Evolutionary conservation across 1,140 invertebrate species (phyloP).

Genomic region (Leguminivora glycinivorella): DNA sequence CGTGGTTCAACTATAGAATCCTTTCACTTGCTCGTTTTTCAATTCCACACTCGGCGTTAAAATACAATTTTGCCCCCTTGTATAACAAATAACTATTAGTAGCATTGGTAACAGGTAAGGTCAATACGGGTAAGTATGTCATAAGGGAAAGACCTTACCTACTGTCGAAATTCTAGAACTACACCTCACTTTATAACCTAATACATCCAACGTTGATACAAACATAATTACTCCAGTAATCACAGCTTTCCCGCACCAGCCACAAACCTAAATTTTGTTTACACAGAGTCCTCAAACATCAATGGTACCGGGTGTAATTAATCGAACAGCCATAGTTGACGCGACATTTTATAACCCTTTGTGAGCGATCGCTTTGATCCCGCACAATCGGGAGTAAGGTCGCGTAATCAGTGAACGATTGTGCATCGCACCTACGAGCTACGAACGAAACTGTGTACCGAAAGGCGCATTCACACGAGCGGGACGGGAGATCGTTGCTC

Average conservation of each 20-base stretch:
- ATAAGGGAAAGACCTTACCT: too few relatives aligned
- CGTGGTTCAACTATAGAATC: too few relatives aligned
- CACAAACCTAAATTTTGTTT: constrained; percentile 16
- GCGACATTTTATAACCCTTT: constrained; percentile 62
- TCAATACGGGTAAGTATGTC: too few relatives aligned
- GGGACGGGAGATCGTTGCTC: background rate
- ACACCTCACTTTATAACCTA: background rate
- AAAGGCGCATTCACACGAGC: background rate
- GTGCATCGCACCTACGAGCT: constrained; percentile 37
- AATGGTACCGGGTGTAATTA: constrained; percentile 16
- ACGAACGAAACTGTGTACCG: constrained; percentile 9
- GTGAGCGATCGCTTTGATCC: constrained; percentile 64
- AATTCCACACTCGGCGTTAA: too few relatives aligned
- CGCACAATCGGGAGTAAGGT: constrained; percentile 50
- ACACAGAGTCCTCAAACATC: constrained; percentile 23
- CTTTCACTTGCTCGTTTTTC: too few relatives aligned
- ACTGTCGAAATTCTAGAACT: too few relatives aligned
- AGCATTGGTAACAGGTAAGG: too few relatives aligned
- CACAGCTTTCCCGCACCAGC: background rate
- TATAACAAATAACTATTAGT: too few relatives aligned
- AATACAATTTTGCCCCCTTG: too few relatives aligned
- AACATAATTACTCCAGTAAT: background rate
- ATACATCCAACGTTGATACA: too few relatives aligned
- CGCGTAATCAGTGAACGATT: constrained; percentile 51
- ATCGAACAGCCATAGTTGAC: constrained; percentile 37